phyloP scores from a whole-genome alignment of 2,797 vertebrate genomes.

The Sorex maritimensis region DNA sequence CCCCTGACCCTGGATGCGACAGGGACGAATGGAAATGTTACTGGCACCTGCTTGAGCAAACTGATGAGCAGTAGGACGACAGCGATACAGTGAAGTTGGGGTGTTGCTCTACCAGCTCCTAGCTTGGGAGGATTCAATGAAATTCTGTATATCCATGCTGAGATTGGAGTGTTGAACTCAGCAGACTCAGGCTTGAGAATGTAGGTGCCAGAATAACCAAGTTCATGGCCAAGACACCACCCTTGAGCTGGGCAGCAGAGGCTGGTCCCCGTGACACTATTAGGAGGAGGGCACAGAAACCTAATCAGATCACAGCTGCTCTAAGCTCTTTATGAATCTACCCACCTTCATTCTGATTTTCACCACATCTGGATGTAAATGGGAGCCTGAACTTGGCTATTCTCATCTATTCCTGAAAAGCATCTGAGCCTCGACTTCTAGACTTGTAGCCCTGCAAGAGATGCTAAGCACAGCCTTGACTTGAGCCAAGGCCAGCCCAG shows the following conservation, averaged over 20 bases:
- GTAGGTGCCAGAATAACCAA: not conserved
- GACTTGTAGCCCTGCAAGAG: not conserved
- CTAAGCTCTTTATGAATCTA: not conserved
- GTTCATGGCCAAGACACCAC: not conserved
- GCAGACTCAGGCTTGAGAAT: not conserved
- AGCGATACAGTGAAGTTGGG: not conserved
- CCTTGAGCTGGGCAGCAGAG: not conserved
- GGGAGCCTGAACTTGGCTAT: conserved; percentile 25
- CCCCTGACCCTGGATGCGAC: no score
- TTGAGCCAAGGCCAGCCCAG: not conserved
- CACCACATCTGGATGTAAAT: not conserved
- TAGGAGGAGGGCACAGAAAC: not conserved
- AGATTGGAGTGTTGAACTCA: not conserved
- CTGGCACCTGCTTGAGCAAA: no score
- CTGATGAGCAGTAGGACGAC: no score
- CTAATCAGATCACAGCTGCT: not conserved
- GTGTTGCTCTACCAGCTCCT: not conserved
- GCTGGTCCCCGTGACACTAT: not conserved
- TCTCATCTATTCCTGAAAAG: not conserved
- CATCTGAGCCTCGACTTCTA: not conserved
- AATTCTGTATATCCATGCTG: not conserved
- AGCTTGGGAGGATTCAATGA: not conserved
- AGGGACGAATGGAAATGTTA: no score
- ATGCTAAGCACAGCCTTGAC: not conserved
- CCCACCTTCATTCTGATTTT: not conserved